These are phyloP conservation scores for Archips crataeganus DNA, from an alignment of 2,888 invertebrate species.

Conservation along the genomic window DNA sequence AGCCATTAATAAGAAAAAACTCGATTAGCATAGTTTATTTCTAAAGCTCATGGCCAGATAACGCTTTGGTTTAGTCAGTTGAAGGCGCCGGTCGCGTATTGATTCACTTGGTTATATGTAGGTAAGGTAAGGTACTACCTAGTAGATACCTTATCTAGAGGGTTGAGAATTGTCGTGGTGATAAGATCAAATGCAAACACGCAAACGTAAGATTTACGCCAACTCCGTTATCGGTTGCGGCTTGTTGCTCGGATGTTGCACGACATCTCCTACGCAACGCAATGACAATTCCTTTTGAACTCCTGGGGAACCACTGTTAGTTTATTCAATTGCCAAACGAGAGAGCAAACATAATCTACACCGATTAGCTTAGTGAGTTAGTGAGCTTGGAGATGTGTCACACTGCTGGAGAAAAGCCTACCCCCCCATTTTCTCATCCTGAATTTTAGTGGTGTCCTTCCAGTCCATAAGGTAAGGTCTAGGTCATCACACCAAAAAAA, in stretches of 20 bases:
- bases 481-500: too few species aligned
- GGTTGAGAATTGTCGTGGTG: conserved; percentile 34
- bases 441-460: too few species aligned
- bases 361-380: too few species aligned
- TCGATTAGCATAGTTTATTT: conserved; percentile 41
- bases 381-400: too few species aligned
- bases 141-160: conserved; percentile 31
- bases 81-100: conserved; percentile 17
- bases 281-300: conserved; percentile 4
- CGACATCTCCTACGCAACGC: conserved; percentile 27
- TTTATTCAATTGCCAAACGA: too few species aligned
- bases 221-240: conserved; percentile 50
- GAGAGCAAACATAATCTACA: too few species aligned
- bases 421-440: too few species aligned
- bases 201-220: conserved; percentile 52
- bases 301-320: background rate
- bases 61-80: conserved; percentile 12
- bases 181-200: conserved; percentile 39
- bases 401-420: too few species aligned
- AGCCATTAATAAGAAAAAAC: conserved; percentile 33
- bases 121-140: background rate
- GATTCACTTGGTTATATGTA: conserved; percentile 27
- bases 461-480: too few species aligned
- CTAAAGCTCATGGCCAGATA: conserved; percentile 31
- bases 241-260: conserved; percentile 41